Base-by-base conservation (phyloP, 1,140 invertebrate species). In the Parasteatoda tepidariorum region DNA sequence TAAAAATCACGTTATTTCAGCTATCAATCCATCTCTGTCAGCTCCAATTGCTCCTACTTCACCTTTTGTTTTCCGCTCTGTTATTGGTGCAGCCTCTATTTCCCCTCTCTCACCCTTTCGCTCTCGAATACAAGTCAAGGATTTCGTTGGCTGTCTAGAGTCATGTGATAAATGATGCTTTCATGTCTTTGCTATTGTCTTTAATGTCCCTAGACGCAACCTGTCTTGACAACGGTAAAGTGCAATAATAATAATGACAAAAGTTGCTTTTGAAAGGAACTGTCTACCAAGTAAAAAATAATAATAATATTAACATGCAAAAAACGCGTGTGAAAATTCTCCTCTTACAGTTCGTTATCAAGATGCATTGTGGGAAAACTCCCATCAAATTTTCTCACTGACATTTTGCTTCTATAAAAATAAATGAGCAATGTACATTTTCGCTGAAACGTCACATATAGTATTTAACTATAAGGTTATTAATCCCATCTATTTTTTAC, bases 131-230 rank as follows among this genome's bases (percentile, higher is more conserved):
- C 48, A 30, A 55, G 48, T 71, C 66, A 71, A 71, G 48, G 68
- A 71, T 71, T 71, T 71, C 68, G 48, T 71, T 71, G 38, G 68
- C 48, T 55, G 48, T 71, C 68, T 71, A 24, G 26, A 71, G 68
- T 71, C 68, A 71, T 15, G 68, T 71, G 68, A 71, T 71, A 71
- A 71, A 71, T 71, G 68, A 71, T 71, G 26, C 48, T 71, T 71
- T 71, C 68, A 55, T 57, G 33, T 57, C 68, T 71, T 48, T 71
- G 68, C 31, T 71, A 54, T 57, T 48, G 68, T 28, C 48, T 31
- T 48, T 71, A 71, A 57, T 57, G 48, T 57, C 68, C 28, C 28
- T 30, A 30, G 68, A 71, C 41, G 48, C 68, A 57, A 54, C 48
- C 15, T 71, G 48, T 71, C 48, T 30, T 30, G 22, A 48, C 38